phyloP scores from a whole-genome alignment of 2,113 vertebrate species.

The Scomber colias region DNA sequence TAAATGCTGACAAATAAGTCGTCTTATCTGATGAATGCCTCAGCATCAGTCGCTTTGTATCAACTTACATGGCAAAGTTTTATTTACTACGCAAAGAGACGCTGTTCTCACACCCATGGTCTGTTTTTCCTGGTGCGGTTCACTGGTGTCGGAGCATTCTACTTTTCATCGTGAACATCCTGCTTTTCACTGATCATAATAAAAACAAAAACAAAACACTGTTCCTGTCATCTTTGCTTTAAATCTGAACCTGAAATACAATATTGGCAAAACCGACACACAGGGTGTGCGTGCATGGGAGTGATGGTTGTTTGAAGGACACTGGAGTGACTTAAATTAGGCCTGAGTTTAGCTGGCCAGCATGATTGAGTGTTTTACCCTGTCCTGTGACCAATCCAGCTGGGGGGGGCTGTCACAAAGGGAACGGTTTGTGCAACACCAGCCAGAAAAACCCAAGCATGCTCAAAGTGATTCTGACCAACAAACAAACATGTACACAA shows the following conservation, averaged over 20 bases:
- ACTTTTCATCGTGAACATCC: slow-evolving; percentile 6
- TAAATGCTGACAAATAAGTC: neutral
- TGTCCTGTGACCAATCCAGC: slow-evolving; percentile 53
- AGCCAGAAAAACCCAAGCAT: slow-evolving; percentile 6
- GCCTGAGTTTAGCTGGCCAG: slow-evolving; percentile 35
- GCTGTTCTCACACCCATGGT: neutral
- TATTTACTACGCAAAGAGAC: neutral
- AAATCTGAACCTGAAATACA: neutral
- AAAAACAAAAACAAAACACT: neutral
- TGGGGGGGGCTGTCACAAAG: neutral
- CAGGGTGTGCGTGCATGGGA: neutral
- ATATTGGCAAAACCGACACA: neutral
- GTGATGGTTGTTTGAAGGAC: slow-evolving; percentile 17
- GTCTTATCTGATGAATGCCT: neutral
- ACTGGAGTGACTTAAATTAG: slow-evolving; percentile 52
- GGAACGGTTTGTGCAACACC: slow-evolving; percentile 19
- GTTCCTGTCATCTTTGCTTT: neutral
- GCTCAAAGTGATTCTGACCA: neutral
- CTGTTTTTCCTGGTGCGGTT: neutral
- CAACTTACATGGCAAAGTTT: neutral
- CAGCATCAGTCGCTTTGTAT: neutral
- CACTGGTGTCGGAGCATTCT: neutral
- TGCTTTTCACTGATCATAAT: neutral
- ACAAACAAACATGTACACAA: neutral
- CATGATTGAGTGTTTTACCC: slow-evolving; percentile 53